phyloP scores from a whole-genome alignment of 1,140 invertebrate genomes.

The Rhyzopertha dominica region DNA sequence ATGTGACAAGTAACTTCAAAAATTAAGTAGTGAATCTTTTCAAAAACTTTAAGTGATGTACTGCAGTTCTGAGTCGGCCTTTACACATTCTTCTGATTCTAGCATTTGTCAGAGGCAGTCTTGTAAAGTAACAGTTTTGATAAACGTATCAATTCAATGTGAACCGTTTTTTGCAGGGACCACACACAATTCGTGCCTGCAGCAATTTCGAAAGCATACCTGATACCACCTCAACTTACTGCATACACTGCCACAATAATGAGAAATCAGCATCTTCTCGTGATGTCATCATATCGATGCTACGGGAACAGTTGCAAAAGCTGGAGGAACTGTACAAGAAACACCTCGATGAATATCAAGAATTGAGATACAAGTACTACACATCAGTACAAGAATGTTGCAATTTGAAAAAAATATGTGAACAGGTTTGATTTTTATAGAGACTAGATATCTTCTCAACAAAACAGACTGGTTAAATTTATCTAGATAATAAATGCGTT shows the following conservation, averaged over 20 bases:
- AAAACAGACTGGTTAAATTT: no score
- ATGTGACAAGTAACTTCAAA: slow-evolving; percentile 6
- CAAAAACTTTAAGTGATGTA: slow-evolving; percentile 3
- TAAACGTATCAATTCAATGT: neutral
- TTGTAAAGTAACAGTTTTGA: slow-evolving; percentile 5
- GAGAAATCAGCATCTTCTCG: slow-evolving; percentile 20
- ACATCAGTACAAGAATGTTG: slow-evolving; percentile 3
- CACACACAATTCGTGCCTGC: neutral
- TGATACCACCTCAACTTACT: slow-evolving; percentile 6
- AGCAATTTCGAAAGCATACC: slow-evolving; percentile 8
- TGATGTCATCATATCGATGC: slow-evolving; percentile 21
- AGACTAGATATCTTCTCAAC: no score
- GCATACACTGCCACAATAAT: slow-evolving; percentile 23
- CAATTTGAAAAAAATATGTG: slow-evolving; percentile 11
- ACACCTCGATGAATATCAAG: slow-evolving; percentile 21
- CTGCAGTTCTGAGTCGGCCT: slow-evolving; percentile 1
- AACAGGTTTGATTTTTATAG: slow-evolving; percentile 2
- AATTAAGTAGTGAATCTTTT: slow-evolving; percentile 1
- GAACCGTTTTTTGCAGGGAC: neutral
- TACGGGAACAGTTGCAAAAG: slow-evolving; percentile 25
- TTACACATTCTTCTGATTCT: neutral
- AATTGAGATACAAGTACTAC: slow-evolving; percentile 21
- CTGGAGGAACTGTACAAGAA: slow-evolving; percentile 27
- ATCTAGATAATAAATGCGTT: no score
- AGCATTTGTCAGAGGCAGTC: neutral